These are phyloP conservation scores for Blomia tropicalis DNA, from an alignment of 2,888 invertebrate genomes.

Conservation along the genomic window DNA sequence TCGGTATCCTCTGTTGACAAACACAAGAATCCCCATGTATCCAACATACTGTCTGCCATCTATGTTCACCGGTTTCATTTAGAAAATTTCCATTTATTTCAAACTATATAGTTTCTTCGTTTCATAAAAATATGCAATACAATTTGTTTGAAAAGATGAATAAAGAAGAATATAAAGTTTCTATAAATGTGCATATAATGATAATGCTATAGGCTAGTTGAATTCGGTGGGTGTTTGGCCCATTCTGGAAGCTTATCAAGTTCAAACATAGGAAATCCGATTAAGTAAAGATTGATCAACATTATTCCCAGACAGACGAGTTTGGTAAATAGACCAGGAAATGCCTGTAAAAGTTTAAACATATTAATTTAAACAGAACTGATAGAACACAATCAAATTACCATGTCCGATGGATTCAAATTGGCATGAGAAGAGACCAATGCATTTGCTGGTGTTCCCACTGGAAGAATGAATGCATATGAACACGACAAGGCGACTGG, in stretches of 20 bases:
- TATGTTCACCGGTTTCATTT: no score
- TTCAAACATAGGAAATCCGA: conserved; percentile 19
- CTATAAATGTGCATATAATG: no score
- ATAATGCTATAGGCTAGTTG: no score
- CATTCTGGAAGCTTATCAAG: conserved; percentile 13
- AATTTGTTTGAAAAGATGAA: no score
- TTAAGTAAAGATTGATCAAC: conserved; percentile 16
- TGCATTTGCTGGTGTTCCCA: conserved; percentile 86
- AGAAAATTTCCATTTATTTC: no score
- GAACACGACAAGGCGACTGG: conserved; percentile 74
- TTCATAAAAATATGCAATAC: no score
- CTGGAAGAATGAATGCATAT: conserved; percentile 74
- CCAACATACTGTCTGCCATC: no score
- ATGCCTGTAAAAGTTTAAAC: conserved; percentile 12
- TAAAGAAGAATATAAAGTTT: no score
- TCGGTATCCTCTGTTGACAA: no score
- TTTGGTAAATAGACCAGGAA: conserved; percentile 25
- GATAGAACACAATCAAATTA: conserved; percentile 33
- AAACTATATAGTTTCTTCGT: no score
- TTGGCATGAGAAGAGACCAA: conserved; percentile 68
- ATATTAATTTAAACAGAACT: background rate
- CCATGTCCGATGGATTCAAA: conserved; percentile 61
- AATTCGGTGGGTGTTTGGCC: no score
- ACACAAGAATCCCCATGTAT: no score
- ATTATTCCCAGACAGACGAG: conserved; percentile 17